Percentiles rank a stretch among this genome's conserved stretches.
Conservation (phyloP, 2,113 vertebrate genomes). For the Osmerus mordax region DNA sequence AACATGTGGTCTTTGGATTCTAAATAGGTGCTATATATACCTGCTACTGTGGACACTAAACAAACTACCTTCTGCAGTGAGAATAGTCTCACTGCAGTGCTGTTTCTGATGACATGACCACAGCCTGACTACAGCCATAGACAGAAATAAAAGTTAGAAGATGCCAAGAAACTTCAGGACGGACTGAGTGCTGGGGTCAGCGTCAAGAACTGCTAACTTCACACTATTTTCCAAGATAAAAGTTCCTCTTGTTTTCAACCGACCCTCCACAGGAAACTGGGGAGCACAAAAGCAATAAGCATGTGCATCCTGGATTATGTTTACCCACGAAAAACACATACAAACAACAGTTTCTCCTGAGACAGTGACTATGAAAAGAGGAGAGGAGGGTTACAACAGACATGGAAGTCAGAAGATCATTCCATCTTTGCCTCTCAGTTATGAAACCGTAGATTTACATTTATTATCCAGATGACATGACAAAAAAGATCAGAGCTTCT, state of each 20-base stretch:
- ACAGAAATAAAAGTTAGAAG: not conserved
- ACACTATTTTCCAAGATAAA: conserved; percentile 9
- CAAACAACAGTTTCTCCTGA: not conserved
- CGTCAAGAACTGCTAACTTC: conserved; percentile 1
- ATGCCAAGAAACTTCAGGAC: conserved; percentile 1
- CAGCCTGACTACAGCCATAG: conserved; percentile 10
- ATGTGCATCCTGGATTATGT: conserved; percentile 24
- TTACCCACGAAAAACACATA: conserved; percentile 1
- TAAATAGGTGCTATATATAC: not conserved
- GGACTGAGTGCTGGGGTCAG: not conserved
- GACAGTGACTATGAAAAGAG: not conserved
- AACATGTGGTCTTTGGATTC: conserved; percentile 1
- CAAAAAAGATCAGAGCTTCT: not conserved
- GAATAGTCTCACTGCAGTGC: not conserved
- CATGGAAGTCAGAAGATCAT: no score
- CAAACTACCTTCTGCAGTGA: not conserved
- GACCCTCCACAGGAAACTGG: conserved; percentile 17
- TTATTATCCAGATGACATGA: not conserved
- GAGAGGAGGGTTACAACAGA: not conserved
- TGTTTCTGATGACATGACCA: conserved; percentile 7
- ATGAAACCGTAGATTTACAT: not conserved
- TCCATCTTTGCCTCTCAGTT: not conserved
- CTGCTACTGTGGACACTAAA: no score
- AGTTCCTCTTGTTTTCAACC: not conserved
- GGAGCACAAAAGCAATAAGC: conserved; percentile 16